A percentile compares a stretch with the other conserved stretches of the same genome.
Evolutionary conservation across 53 echinoderm and acorn worm species (phyloP).

Genomic region (Mesocentrotus franciscanus): DNA sequence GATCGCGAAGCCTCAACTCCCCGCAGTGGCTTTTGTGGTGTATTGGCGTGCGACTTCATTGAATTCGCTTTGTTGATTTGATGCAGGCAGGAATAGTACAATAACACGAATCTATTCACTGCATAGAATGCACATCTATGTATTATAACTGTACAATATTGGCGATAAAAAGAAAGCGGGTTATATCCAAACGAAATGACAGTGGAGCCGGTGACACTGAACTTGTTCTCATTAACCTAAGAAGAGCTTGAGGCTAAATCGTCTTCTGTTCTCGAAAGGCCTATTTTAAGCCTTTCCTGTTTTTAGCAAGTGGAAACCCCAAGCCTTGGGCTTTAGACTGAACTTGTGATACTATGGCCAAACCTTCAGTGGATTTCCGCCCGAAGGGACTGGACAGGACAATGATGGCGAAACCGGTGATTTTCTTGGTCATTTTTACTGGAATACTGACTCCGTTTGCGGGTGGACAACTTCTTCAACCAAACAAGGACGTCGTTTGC

Average conservation of each 20-base stretch:
- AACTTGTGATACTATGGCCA: constrained; percentile 36
- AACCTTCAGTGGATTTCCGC: background rate
- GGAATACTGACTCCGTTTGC: background rate
- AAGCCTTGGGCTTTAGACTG: constrained; percentile 47
- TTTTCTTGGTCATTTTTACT: constrained; percentile 23
- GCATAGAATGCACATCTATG: background rate
- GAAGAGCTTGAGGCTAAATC: background rate
- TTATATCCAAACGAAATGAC: background rate
- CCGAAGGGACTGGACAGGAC: background rate
- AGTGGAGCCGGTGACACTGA: background rate
- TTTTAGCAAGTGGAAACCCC: constrained; percentile 1
- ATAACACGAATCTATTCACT: background rate
- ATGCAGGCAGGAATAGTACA: constrained; percentile 16
- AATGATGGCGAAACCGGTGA: background rate
- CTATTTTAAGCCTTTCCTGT: background rate
- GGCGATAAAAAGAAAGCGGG: background rate
- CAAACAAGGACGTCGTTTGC: background rate
- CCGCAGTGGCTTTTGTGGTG: constrained; percentile 52
- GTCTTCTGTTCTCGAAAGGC: background rate
- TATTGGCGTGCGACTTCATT: constrained; percentile 43
- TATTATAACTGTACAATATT: background rate
- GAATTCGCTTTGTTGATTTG: constrained; percentile 4
- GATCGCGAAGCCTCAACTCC: constrained; percentile 7
- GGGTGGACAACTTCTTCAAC: background rate
- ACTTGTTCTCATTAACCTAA: constrained; percentile 1